A percentile compares a stretch with the other conserved stretches of the same genome.
These are phyloP conservation scores for Labeo catla DNA, from an alignment of 2,113 vertebrate species.

Conservation along the genomic window DNA sequence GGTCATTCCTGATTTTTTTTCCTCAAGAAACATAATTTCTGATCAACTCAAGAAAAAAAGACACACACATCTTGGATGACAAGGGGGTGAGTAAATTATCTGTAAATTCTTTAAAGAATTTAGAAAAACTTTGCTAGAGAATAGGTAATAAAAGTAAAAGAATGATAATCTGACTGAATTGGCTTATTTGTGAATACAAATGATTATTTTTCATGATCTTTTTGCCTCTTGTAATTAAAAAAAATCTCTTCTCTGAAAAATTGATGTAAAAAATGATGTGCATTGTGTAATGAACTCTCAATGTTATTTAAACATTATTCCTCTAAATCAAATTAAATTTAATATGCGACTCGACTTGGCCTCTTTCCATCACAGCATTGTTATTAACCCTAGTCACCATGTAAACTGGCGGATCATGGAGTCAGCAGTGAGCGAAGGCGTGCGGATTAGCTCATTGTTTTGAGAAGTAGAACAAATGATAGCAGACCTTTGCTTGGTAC, in stretches of 20 bases:
- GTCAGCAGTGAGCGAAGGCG: constrained; percentile 54
- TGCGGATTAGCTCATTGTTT: constrained; percentile 63
- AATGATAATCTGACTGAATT: background rate
- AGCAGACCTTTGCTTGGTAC: constrained; percentile 58
- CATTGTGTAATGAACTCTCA: background rate
- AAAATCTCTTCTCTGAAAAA: background rate
- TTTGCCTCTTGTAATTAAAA: background rate
- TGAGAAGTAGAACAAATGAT: constrained; percentile 65
- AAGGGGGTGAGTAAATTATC: too few species aligned
- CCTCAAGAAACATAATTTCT: too few species aligned
- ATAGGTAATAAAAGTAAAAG: background rate
- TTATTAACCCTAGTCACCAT: constrained; percentile 53
- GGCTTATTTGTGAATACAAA: background rate
- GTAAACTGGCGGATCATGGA: constrained; percentile 62
- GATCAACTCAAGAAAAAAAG: too few species aligned
- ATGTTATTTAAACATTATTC: constrained; percentile 42
- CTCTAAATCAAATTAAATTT: constrained; percentile 50
- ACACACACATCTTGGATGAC: too few species aligned
- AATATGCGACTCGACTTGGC: constrained; percentile 45
- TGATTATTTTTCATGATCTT: background rate
- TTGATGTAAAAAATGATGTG: background rate
- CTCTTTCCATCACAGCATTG: constrained; percentile 54
- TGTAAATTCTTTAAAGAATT: background rate
- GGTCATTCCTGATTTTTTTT: too few species aligned
- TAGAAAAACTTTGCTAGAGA: background rate